A percentile compares a stretch with the other conserved stretches of the same genome.
phyloP scores from a whole-genome alignment of 2,797 vertebrate genomes.

The Cichlasoma orientale region DNA sequence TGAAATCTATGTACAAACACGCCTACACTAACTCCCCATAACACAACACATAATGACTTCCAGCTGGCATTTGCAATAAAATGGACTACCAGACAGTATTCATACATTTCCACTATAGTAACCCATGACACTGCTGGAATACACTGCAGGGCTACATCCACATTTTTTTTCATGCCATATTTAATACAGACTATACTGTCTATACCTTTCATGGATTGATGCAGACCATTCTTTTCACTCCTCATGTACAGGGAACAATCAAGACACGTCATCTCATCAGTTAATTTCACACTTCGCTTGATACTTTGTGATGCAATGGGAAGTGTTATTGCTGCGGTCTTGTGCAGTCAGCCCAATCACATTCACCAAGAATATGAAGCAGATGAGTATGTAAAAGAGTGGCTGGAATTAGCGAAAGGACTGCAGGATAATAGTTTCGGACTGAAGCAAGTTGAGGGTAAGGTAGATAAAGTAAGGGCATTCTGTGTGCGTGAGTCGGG shows the following conservation, averaged over 20 bases:
- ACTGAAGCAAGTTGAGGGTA: conserved; percentile 30
- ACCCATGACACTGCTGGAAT: not conserved
- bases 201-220: conserved; percentile 17
- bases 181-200: not conserved
- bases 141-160: not conserved
- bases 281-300: conserved; percentile 79
- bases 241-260: conserved; percentile 62
- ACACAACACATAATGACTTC: conserved; percentile 32
- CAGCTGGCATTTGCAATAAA: conserved; percentile 28
- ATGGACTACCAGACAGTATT: conserved; percentile 1
- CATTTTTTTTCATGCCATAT: conserved; percentile 13
- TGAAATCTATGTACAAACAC: conserved; percentile 39
- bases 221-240: conserved; percentile 47
- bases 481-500: not conserved
- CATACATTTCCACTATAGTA: conserved; percentile 9
- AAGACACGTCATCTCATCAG: conserved; percentile 73
- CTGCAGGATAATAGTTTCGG: conserved; percentile 31
- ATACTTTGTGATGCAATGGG: conserved; percentile 71
- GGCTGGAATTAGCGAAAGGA: conserved; percentile 44
- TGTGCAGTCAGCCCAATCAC: conserved; percentile 61
- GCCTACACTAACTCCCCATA: conserved; percentile 6
- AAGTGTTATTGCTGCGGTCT: conserved; percentile 60
- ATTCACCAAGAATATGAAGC: conserved; percentile 52
- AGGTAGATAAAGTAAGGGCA: conserved; percentile 48
- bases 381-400: conserved; percentile 42